Conservation (phyloP, 2,888 invertebrate genomes). For the Cephus pygmeus region DNA sequence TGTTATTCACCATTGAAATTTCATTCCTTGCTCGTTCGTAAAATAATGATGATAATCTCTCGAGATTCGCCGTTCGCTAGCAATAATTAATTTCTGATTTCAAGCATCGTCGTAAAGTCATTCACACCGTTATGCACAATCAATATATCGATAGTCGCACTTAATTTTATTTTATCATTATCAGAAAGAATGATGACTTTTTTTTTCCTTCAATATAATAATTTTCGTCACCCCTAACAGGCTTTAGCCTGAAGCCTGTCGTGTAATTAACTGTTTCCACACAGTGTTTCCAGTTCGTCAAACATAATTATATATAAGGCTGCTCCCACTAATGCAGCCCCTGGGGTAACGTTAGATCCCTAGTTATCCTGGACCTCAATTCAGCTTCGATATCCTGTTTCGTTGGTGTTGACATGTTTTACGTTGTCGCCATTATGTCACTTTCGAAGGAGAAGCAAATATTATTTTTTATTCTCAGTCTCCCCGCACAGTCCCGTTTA, state of each 20-base stretch:
- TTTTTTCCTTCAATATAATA: not conserved
- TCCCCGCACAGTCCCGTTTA: too few relatives aligned
- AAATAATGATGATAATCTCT: not conserved
- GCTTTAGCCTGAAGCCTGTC: not conserved
- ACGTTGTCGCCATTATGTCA: not conserved
- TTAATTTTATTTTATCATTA: not conserved
- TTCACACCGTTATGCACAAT: not conserved
- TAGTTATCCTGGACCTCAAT: not conserved
- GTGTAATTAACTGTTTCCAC: constrained; percentile 20
- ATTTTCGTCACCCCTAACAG: not conserved
- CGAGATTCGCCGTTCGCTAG: not conserved
- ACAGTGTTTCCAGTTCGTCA: constrained; percentile 21
- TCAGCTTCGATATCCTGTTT: not conserved
- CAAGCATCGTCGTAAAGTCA: not conserved
- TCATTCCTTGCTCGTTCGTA: not conserved
- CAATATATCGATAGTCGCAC: not conserved
- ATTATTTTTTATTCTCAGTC: not conserved
- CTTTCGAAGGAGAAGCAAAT: too few relatives aligned
- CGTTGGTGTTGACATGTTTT: not conserved
- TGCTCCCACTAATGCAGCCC: constrained; percentile 18
- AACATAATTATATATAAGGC: constrained; percentile 23
- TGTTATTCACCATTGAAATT: constrained; percentile 9
- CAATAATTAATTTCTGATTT: not conserved
- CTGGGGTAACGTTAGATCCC: constrained; percentile 2
- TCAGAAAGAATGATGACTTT: not conserved